Conservation (phyloP, 1,140 invertebrate genomes). For the Tetramorium alpestre region DNA sequence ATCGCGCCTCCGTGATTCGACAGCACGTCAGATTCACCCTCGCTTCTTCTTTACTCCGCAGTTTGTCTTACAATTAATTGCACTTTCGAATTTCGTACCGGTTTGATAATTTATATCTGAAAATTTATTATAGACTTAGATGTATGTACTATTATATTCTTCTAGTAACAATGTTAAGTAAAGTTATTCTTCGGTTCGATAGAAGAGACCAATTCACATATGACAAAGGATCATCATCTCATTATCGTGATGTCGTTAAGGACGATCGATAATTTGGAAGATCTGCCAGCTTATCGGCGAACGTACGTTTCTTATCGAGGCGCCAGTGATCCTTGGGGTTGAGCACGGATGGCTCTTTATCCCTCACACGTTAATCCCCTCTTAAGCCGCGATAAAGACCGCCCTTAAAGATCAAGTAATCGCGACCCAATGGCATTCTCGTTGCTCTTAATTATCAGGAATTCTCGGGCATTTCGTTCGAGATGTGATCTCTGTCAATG, state of each 20-base stretch:
- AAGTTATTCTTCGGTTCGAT: neutral
- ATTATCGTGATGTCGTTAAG: slow-evolving; percentile 57
- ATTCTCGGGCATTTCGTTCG: slow-evolving; percentile 31
- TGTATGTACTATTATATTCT: neutral
- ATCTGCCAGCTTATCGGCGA: slow-evolving; percentile 74
- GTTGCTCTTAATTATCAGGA: slow-evolving; percentile 65
- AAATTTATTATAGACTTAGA: neutral
- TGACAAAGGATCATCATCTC: slow-evolving; percentile 35
- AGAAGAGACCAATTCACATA: neutral
- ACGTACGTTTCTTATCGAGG: slow-evolving; percentile 78
- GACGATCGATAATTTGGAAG: slow-evolving; percentile 41
- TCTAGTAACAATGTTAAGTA: neutral
- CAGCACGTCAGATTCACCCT: slow-evolving; percentile 24
- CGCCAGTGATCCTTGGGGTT: slow-evolving; percentile 76
- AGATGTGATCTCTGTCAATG: neutral
- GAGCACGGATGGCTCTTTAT: slow-evolving; percentile 79
- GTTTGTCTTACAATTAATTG: neutral
- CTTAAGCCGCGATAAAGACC: slow-evolving; percentile 80
- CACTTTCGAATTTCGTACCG: neutral
- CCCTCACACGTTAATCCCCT: slow-evolving; percentile 81
- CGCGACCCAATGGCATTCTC: slow-evolving; percentile 8
- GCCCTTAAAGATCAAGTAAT: slow-evolving; percentile 69
- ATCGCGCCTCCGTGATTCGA: slow-evolving; percentile 61
- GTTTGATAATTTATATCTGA: neutral
- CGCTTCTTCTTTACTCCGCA: neutral